phyloP scores from a whole-genome alignment of 2,888 invertebrate species.

The Lithophane leautieri region DNA sequence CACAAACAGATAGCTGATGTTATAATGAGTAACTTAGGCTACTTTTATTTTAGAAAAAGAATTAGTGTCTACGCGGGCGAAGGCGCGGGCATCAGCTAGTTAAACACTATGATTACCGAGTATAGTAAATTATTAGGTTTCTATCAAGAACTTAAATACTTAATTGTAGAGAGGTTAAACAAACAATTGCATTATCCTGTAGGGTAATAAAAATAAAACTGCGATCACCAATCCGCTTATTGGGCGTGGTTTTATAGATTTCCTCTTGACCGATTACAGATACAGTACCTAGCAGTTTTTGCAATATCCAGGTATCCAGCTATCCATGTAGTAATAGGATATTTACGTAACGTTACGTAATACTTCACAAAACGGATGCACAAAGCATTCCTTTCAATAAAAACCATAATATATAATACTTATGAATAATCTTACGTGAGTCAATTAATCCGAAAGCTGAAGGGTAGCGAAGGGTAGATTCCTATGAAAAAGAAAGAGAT shows the following conservation, averaged over 20 bases:
- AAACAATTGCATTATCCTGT: neutral
- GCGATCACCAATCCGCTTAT: neutral
- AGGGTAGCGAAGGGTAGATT: neutral
- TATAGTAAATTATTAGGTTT: too few species aligned
- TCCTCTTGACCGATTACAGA: neutral
- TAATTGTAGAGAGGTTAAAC: neutral
- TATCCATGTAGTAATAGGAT: too few species aligned
- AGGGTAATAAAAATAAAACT: neutral
- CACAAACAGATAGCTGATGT: too few species aligned
- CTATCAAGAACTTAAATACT: neutral
- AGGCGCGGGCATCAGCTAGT: too few species aligned
- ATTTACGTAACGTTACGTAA: neutral
- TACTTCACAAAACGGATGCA: neutral
- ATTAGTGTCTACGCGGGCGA: too few species aligned
- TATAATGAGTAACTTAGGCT: too few species aligned
- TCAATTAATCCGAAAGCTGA: neutral
- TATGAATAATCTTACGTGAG: neutral
- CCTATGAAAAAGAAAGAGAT: neutral
- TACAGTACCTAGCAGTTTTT: neutral
- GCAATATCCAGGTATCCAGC: too few species aligned
- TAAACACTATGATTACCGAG: too few species aligned
- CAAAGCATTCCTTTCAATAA: neutral
- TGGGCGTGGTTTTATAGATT: neutral
- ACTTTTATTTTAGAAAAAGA: too few species aligned
- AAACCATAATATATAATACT: neutral